Evolutionary conservation across 2,888 invertebrate species (phyloP).

Genomic region (Phyllotreta cruciferae): DNA sequence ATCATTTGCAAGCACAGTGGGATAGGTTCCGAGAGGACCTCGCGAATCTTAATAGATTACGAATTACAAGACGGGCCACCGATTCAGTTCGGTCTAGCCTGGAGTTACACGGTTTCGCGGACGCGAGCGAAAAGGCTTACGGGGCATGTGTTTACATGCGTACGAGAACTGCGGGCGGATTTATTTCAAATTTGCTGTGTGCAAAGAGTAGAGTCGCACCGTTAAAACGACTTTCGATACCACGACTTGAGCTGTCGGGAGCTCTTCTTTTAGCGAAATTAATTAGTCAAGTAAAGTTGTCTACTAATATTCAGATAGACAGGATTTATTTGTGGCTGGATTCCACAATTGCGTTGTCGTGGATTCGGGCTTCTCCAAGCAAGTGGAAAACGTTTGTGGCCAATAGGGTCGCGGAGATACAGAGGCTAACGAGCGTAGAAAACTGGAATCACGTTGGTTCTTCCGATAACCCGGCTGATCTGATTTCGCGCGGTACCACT

Average conservation of each 20-base stretch:
- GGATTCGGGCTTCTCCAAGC: conserved; percentile 30
- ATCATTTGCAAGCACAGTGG: no score
- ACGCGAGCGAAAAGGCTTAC: no score
- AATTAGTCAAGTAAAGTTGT: neutral
- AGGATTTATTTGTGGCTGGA: conserved; percentile 26
- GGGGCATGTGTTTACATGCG: no score
- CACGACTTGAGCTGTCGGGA: conserved; percentile 34
- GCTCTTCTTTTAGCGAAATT: conserved; percentile 25
- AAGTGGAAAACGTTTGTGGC: conserved; percentile 35
- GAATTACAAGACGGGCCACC: no score
- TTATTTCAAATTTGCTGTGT: no score
- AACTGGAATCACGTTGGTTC: conserved; percentile 32
- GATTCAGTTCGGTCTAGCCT: no score
- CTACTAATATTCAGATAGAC: neutral
- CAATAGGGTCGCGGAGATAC: conserved; percentile 35
- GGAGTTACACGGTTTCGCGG: no score
- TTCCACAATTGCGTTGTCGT: conserved; percentile 17
- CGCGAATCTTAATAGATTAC: no score
- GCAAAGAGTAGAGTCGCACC: conserved; percentile 48
- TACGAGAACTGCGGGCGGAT: no score
- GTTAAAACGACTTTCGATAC: conserved; percentile 30
- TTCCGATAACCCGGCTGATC: conserved; percentile 31
- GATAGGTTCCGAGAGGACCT: no score
- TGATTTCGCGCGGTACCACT: conserved; percentile 11
- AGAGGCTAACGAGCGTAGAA: conserved; percentile 20